Base-by-base conservation (phyloP, 30 jellyfish, hydroid and myxozoan species). In the Aurelia coerulea region DNA sequence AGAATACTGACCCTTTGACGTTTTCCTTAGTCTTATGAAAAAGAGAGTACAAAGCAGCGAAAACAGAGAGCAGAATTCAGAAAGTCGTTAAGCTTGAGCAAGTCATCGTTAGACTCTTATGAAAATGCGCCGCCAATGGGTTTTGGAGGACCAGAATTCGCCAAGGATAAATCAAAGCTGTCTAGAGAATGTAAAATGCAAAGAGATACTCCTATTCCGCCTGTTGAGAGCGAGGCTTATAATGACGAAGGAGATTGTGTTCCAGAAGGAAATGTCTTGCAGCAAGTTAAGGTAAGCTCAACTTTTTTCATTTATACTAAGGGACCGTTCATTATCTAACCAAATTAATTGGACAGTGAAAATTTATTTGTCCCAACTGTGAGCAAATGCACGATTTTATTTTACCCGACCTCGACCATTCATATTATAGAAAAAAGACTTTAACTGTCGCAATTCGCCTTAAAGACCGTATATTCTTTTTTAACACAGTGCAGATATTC, bases 221-320 rank as follows among this genome's bases (percentile, higher is more conserved):
- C 91, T 1, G 97, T 90, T 1, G 91, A 82, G 12, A 19, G 46
- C 18, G 76, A 64, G 4, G 76, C 51, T 14, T 90, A 60, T 59
- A 90, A 90, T 65, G 97, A 90, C 51, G 97, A 83, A 68, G 97
- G 97, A 35, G 97, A 90, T 10, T 83, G 94, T 58, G 97, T 83
- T 19, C 95, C 97, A 9, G 97, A 90, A 65, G 97, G 97, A 29
- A 90, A 80, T 63, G 92, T 90, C 19, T 34, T 58, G 16, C 78
- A 82, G 34, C 88, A 74, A 75, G 29, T 90, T 10, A 84, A 82
- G 97, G 97, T 90, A 79, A n/a, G 32, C 13, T 4, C 12, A 6
- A 34, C 16, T 4, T 46, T 9, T 46, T 46, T 5, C 56, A 46
- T 5, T 46, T 9, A 46, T 46, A 42, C 29, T 23, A 23, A 23